These are phyloP conservation scores for Struthidea cinerea DNA, from an alignment of 2,113 vertebrate species.

Conservation along the genomic window DNA sequence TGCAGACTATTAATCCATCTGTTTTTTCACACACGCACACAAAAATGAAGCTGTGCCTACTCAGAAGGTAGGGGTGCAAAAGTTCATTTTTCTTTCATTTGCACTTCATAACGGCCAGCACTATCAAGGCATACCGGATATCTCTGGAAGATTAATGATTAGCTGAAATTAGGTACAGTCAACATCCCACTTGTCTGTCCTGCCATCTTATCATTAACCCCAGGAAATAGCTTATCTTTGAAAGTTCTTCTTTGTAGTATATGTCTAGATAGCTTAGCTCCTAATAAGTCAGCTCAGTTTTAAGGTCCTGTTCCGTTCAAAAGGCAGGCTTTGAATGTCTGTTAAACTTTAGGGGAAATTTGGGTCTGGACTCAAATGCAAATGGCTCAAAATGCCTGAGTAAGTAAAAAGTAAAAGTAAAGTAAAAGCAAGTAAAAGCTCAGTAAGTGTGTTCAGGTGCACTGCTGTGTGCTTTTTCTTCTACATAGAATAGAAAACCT, in stretches of 20 bases:
- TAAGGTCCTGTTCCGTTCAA: not conserved
- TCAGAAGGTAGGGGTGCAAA: not conserved
- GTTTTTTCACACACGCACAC: not conserved
- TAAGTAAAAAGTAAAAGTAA: too few relatives aligned
- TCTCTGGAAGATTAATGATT: conserved; percentile 52
- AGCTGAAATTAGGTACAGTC: conserved; percentile 38
- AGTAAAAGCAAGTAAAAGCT: not conserved
- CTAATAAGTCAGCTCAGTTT: conserved; percentile 27
- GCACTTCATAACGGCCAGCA: conserved; percentile 27
- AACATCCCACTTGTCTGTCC: conserved; percentile 43
- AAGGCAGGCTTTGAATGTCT: not conserved
- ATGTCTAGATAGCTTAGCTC: conserved; percentile 27
- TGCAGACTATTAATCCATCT: not conserved
- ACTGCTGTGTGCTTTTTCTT: not conserved
- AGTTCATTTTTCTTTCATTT: conserved; percentile 44
- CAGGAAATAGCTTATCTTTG: conserved; percentile 31
- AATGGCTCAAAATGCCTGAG: not conserved
- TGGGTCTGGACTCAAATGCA: not conserved
- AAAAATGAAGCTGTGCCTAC: not conserved
- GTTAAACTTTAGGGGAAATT: not conserved
- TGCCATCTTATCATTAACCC: conserved; percentile 44
- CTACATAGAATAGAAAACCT: not conserved
- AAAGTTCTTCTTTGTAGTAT: conserved; percentile 36
- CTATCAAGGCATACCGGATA: not conserved
- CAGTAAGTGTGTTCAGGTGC: not conserved